Evolutionary conservation across 2,888 invertebrate species (phyloP).

Genomic region (Conchocele bisecta): DNA sequence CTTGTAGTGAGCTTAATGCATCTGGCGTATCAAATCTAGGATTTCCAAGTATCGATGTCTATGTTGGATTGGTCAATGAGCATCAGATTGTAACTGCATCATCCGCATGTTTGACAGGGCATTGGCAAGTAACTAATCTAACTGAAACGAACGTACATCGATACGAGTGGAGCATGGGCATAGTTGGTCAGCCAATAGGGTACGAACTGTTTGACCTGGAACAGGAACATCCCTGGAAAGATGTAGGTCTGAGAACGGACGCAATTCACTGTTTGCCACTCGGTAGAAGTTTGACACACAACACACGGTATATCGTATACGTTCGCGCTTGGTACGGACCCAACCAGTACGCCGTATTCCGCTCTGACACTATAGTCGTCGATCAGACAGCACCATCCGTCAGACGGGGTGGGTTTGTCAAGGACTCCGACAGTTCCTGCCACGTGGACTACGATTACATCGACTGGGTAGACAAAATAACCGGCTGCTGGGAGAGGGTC

Average conservation of each 20-base stretch:
- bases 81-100: constrained; percentile 15
- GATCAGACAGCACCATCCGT: constrained; percentile 54
- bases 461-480: constrained; percentile 27
- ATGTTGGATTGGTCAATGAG: not conserved
- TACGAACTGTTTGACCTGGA: constrained; percentile 37
- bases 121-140: constrained; percentile 31
- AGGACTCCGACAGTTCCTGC: constrained; percentile 45
- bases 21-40: not conserved
- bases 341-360: constrained; percentile 23
- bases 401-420: constrained; percentile 34
- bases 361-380: constrained; percentile 38
- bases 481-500: constrained; percentile 50
- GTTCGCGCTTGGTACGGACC: constrained; percentile 51
- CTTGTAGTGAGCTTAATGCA: constrained; percentile 1
- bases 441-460: constrained; percentile 43
- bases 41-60: not conserved
- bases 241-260: constrained; percentile 28
- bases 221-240: constrained; percentile 46
- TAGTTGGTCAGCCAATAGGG: constrained; percentile 25
- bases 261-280: constrained; percentile 44
- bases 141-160: constrained; percentile 4
- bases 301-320: constrained; percentile 44
- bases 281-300: constrained; percentile 25
- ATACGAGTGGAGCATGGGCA: constrained; percentile 59
- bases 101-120: constrained; percentile 40